Evolutionary conservation across 2,113 vertebrate genomes (phyloP), one percentile per base, ranked within the genome.

Genomic region (Dipodomys spectabilis): DNA sequence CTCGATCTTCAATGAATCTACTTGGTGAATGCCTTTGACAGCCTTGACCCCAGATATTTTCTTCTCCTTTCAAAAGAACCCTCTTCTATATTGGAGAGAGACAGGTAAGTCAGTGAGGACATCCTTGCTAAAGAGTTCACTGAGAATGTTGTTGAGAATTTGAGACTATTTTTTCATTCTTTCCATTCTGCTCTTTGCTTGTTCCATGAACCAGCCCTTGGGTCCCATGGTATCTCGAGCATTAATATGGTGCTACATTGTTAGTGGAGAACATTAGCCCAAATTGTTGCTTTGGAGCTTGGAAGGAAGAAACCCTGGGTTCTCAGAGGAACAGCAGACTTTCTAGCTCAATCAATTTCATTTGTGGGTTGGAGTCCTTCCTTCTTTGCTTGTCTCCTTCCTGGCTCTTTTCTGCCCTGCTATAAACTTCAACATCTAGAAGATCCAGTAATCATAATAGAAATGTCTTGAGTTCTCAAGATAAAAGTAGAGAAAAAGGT

Each of bases 381-480:
- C 30, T 75, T 82, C 19, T 82, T 92, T 73, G 0, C 49, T 73
- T 88, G n/a, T 10, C 28, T 93, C 30, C 13, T 65, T 86, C 32
- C 11, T 68, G 60, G 20, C 68, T 81, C 9, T 74, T 69, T 78
- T 85, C 45, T 88, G n/a, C 15, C 25, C 65, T 79, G 27, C 11
- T 68, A 25, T 3, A 87, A 16, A 27, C n/a, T 64, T 62, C 1
- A 64, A 8, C 15, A 60, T 23, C 30, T 44, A 87, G 60, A 62
- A 32, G 30, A 5, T 60, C 16, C 0, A 8, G 12, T 57, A 73
- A 81, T 67, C 20, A 23, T 45, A 75, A 86, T 78, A 71, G 15
- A 87, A 73, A 69, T 22, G 19, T 79, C 64, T 84, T 87, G 30
- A 20, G 20, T 35, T 94, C 25, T 80, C 53, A 93, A 94, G 62